Evolutionary conservation across 2,113 vertebrate species (phyloP).

Genomic region (Crotophaga sulcirostris): DNA sequence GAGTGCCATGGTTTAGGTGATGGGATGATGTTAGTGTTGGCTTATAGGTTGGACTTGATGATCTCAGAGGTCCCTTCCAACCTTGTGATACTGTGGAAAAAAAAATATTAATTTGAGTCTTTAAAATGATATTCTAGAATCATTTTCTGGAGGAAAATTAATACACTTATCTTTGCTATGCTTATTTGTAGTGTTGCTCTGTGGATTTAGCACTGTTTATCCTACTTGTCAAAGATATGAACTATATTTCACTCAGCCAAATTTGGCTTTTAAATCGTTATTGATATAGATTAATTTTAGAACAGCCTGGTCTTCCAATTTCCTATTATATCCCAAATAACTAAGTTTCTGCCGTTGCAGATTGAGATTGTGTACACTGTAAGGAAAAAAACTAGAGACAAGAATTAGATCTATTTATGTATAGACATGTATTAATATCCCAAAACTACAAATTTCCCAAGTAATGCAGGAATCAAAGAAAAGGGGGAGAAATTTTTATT

Average conservation of each 20-base stretch:
- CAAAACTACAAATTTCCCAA: neutral
- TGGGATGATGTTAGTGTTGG: no score
- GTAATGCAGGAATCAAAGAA: neutral
- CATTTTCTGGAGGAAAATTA: neutral
- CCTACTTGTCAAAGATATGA: neutral
- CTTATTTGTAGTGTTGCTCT: neutral
- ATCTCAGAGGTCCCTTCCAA: no score
- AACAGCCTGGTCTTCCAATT: neutral
- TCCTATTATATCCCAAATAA: neutral
- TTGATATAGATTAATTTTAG: neutral
- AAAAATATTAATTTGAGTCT: accelerated
- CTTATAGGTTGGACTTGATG: no score
- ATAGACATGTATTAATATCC: neutral
- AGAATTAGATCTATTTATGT: neutral
- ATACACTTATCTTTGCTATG: neutral
- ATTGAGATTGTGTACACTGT: neutral
- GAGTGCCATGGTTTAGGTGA: no score
- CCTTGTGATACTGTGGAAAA: no score
- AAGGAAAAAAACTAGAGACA: neutral
- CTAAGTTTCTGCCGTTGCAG: neutral
- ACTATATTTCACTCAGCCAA: neutral
- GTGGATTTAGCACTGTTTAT: neutral
- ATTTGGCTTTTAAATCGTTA: neutral
- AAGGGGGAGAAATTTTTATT: neutral
- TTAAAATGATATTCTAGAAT: neutral